phyloP scores from a whole-genome alignment of 2,113 vertebrate genomes.

The Saimiri boliviensis region DNA sequence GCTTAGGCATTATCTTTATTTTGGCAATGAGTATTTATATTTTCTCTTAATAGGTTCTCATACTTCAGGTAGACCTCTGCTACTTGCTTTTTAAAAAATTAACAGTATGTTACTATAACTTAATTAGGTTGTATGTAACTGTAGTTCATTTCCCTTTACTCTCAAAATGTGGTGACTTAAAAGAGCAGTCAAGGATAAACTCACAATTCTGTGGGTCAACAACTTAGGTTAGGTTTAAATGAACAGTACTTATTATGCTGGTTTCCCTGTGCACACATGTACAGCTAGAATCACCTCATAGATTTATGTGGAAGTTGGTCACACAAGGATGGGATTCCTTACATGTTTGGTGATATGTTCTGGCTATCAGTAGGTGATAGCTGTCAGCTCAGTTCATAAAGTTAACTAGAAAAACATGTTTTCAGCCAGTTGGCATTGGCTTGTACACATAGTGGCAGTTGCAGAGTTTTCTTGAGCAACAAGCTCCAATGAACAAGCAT shows the following conservation, averaged over 20 bases:
- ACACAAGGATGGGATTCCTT: neutral
- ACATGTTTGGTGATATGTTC: neutral
- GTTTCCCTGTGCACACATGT: neutral
- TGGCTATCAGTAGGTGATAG: neutral
- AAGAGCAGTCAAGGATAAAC: neutral
- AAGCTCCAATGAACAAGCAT: neutral
- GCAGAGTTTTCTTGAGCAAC: neutral
- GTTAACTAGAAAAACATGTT: neutral
- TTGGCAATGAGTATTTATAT: neutral
- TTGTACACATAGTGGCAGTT: neutral
- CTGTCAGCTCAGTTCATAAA: neutral
- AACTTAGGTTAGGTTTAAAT: neutral
- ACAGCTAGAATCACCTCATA: neutral
- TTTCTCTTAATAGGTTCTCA: neutral
- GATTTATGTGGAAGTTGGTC: neutral
- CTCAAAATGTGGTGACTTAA: neutral
- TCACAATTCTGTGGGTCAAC: neutral
- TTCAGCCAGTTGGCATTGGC: neutral
- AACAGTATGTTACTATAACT: neutral
- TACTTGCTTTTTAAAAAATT: neutral
- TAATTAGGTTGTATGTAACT: neutral
- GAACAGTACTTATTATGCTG: fast-evolving
- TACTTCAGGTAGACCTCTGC: neutral
- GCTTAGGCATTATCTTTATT: neutral
- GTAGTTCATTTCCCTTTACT: neutral